Conservation (phyloP, 2,888 invertebrate species). For the Aspidiotus destructor region DNA sequence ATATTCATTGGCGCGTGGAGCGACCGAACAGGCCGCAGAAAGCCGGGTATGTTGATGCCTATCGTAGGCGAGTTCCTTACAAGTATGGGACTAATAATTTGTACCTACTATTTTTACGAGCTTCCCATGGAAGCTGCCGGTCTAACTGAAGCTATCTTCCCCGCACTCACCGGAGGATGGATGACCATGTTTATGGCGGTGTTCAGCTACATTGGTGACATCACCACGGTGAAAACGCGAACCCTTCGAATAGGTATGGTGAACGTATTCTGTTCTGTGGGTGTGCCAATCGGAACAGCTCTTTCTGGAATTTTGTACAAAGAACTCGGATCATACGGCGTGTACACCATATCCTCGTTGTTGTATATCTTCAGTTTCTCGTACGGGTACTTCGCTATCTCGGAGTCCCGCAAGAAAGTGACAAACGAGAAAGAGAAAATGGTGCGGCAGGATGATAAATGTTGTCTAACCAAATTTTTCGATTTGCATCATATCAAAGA, state of each 20-base stretch:
- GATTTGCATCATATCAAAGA: constrained; percentile 65
- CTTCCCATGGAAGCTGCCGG: constrained; percentile 68
- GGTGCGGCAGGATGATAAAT: constrained; percentile 13
- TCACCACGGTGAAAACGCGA: constrained; percentile 70
- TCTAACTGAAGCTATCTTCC: constrained; percentile 69
- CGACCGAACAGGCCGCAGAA: constrained; percentile 53
- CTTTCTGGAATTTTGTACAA: constrained; percentile 63
- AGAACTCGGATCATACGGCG: constrained; percentile 56
- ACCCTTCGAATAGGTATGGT: constrained; percentile 78
- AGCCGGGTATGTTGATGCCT: constrained; percentile 73
- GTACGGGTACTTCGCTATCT: constrained; percentile 62
- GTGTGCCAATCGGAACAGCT: constrained; percentile 81
- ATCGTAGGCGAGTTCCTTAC: constrained; percentile 71
- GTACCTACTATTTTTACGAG: constrained; percentile 68
- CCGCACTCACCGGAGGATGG: constrained; percentile 74
- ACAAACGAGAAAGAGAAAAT: background rate
- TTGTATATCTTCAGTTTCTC: constrained; percentile 64
- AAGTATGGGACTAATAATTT: constrained; percentile 64
- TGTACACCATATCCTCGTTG: constrained; percentile 65
- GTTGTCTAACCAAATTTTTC: constrained; percentile 59
- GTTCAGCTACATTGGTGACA: constrained; percentile 80
- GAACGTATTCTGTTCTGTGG: constrained; percentile 78
- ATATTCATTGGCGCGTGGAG: constrained; percentile 67
- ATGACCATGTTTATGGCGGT: constrained; percentile 85
- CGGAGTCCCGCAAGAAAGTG: constrained; percentile 45